Base-by-base conservation (phyloP, 1,140 invertebrate species). In the Aphelenchoides avenae region DNA sequence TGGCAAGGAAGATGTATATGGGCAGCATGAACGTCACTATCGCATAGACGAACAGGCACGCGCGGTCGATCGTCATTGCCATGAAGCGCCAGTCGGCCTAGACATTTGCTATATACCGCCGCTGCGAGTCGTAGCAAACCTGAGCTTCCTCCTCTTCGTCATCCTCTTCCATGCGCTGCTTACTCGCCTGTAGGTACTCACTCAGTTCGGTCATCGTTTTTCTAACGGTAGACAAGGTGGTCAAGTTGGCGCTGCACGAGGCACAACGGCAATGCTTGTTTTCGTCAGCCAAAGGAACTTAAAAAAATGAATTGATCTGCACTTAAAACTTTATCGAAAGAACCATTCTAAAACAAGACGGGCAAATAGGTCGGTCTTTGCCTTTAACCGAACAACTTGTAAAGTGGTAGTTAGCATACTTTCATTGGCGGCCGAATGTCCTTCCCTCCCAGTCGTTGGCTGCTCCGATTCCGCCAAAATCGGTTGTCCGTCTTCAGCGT, bases 91-190 rank as follows among this genome's bases (percentile, higher is more conserved):
- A 44, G 26, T n/a, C n/a, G n/a, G n/a, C n/a, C n/a, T n/a, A n/a
- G n/a, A n/a, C n/a, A n/a, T n/a, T n/a, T n/a, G n/a, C n/a, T n/a
- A n/a, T n/a, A n/a, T n/a, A n/a, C n/a, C n/a, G n/a, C n/a, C n/a
- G n/a, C n/a, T n/a, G n/a, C n/a, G n/a, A n/a, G n/a, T n/a, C n/a
- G n/a, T n/a, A n/a, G n/a, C n/a, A n/a, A n/a, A n/a, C 57, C 24
- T 60, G 60, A 6, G 55, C 56, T 31, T 60, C 57, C 34, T 60
- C 57, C 31, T 60, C 57, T 27, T 60, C 57, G 22, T 60, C 57
- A 26, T 60, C 57, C 26, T 60, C 57, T 30, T 60, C 57, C 57
- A 60, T 60, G 37, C 63, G 60, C 20, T 36, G 58, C 42, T 60
- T 41, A 11, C 43, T 53, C 20, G 63, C 18, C 18, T 34, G 57